Evolutionary conservation across 2,797 vertebrate species (phyloP), one percentile per base, ranked within the genome.

Genomic region (Kryptolebias ocellatus): DNA sequence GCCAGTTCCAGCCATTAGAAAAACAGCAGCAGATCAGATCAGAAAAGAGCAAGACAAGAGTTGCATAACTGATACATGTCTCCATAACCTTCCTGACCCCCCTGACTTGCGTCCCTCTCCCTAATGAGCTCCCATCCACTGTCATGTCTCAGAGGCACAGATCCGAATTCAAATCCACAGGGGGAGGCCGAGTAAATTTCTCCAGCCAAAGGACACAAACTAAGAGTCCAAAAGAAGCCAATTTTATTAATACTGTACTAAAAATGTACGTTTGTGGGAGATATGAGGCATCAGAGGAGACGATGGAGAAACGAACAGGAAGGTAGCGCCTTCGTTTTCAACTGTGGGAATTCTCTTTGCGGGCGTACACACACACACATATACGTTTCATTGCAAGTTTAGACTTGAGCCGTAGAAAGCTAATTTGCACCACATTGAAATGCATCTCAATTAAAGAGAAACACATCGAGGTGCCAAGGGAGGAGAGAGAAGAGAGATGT

Each of bases 401-500:
- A 86, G 89, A 87, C 81, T 77, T 55, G 85, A 88, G 89, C 88
- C 86, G 86, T 63, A 89, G 87, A 90, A 88, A 92, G 88, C 90
- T 90, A 80, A 92, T 92, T 92, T 92, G 90, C 91, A 91, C 89
- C 87, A 87, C 89, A 90, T 78, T 90, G 90, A 89, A 91, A 92
- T 92, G 91, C 90, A 92, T 91, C 90, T 90, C 91, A 92, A 92
- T 92, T 92, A 92, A 91, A 89, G 81, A 89, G 90, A 89, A 92
- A 92, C 90, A 92, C 90, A 87, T 90, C 42, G 83, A 87, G 87
- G 90, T 90, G 88, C 86, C 88, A 90, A 67, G 90, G 89, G 90
- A 91, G 71, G 83, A 86, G 86, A 89, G 85, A 84, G 78, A 83
- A 87, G 82, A 87, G 82, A 88, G 82, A 90, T 89, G 89, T 87